Evolutionary conservation across 1,140 invertebrate genomes (phyloP).

Genomic region (Drosophila biarmipes): DNA sequence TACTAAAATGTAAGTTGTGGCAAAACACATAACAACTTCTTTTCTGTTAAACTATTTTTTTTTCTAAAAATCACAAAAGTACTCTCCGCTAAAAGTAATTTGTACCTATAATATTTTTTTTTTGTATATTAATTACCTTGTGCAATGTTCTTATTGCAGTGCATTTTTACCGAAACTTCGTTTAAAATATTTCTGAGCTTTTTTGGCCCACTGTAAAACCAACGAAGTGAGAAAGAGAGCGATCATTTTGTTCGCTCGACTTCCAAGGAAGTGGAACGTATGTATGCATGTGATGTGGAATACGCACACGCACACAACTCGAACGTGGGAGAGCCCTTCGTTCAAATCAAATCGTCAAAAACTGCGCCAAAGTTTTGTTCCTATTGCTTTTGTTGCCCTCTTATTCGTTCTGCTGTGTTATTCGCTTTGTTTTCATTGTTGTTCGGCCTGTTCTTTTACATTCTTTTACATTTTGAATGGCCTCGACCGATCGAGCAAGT

Average conservation of each 20-base stretch:
- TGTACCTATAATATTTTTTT: too few relatives aligned
- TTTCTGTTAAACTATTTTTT: too few relatives aligned
- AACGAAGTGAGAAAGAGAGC: conserved; percentile 2
- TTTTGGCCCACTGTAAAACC: neutral
- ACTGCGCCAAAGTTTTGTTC: conserved; percentile 47
- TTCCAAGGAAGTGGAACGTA: conserved; percentile 69
- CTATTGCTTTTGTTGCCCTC: conserved; percentile 10
- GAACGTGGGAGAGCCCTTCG: conserved; percentile 78
- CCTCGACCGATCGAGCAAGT: conserved; percentile 62
- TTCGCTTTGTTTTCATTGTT: conserved; percentile 39
- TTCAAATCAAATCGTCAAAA: conserved; percentile 30
- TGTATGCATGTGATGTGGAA: conserved; percentile 11
- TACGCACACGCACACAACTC: conserved; percentile 16
- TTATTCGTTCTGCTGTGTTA: conserved; percentile 27
- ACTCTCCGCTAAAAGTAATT: too few relatives aligned
- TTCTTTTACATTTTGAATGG: conserved; percentile 44
- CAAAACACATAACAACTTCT: too few relatives aligned
- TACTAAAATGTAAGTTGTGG: too few relatives aligned
- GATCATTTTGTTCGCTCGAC: conserved; percentile 26
- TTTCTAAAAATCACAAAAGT: too few relatives aligned
- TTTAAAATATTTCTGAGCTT: neutral
- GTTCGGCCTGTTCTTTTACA: conserved; percentile 15
- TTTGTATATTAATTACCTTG: too few relatives aligned
- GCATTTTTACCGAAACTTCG: neutral
- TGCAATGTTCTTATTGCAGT: too few relatives aligned